A percentile compares a stretch with the other conserved stretches of the same genome.
Evolutionary conservation across 92 coral and sea anemone species (phyloP).

Genomic region (Actinernus sp.): DNA sequence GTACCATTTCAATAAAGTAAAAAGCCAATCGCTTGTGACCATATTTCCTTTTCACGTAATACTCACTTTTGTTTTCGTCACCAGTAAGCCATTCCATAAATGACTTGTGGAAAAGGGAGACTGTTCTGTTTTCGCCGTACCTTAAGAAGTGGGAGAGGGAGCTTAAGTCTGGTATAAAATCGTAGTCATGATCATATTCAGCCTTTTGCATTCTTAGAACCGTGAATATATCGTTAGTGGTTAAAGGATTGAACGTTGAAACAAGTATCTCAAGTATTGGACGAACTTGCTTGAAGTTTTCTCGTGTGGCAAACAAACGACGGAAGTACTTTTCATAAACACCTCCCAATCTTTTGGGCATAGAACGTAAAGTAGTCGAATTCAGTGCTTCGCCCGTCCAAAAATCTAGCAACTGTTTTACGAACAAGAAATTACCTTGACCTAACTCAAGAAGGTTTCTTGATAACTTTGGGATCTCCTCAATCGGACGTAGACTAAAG

Average conservation of each 20-base stretch:
- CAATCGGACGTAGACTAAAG: slow-evolving; percentile 4
- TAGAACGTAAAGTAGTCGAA: slow-evolving; percentile 7
- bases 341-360: slow-evolving; percentile 36
- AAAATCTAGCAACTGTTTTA: slow-evolving; percentile 55
- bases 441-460: slow-evolving; percentile 19
- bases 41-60: slow-evolving; percentile 4
- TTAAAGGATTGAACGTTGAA: slow-evolving; percentile 55
- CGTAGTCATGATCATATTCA: slow-evolving; percentile 13
- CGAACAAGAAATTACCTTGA: slow-evolving; percentile 76
- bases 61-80: slow-evolving; percentile 22
- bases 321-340: slow-evolving; percentile 51
- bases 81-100: slow-evolving; percentile 72
- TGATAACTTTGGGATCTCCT: slow-evolving; percentile 9
- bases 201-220: slow-evolving; percentile 32
- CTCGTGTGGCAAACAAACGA: slow-evolving; percentile 24
- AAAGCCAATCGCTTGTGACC: slow-evolving; percentile 40
- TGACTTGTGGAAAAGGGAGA: slow-evolving; percentile 42
- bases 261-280: slow-evolving; percentile 65
- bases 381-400: slow-evolving; percentile 11
- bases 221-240: slow-evolving; percentile 22
- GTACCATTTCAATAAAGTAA: slow-evolving; percentile 2
- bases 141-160: slow-evolving; percentile 40
- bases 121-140: slow-evolving; percentile 21
- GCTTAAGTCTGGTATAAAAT: slow-evolving; percentile 11
- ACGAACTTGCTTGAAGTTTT: slow-evolving; percentile 34